Base-by-base conservation (phyloP, 2,888 invertebrate genomes). In the Monoplex corrugatus region DNA sequence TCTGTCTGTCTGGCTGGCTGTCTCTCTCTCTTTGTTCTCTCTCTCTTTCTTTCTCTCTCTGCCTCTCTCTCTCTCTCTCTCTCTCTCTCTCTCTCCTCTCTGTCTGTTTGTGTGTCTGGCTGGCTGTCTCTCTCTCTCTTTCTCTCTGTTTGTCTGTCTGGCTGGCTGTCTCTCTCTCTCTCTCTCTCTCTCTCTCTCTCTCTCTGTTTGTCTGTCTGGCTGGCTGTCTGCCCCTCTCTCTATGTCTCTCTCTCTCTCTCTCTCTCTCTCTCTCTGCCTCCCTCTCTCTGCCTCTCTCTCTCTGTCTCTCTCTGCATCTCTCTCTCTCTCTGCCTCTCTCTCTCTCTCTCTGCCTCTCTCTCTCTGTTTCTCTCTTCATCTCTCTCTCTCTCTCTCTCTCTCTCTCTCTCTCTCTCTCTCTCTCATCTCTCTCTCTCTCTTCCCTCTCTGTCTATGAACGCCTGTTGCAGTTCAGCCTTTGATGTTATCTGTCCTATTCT, bases 1-100 rank as follows among this genome's bases (percentile, higher is more conserved):
- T n/a, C n/a, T n/a, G n/a, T n/a, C 50, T 50, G 23, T 50, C 16
- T 50, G 16, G 16, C 50, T 50, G 23, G 13, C 50, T 50, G 13
- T 50, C 1, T 13, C 23, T 23, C 23, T 19, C 16, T 50, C 3
- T 50, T 13, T 50, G 23, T 50, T 50, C 23, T 23, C 23, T 23
- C 50, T 85, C 85, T 85, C 85, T 85, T 57, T 85, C 85, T 85
- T 57, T 85, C 85, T 85, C 85, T 85, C 85, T 50, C 85, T 85
- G 50, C 32, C 63, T 85, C 57, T 85, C 32, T 57, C 85, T 85
- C 32, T 44, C 85, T 85, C 57, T 85, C 57, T 85, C 85, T 35
- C 32, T 19, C 85, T 32, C 40, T 82, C 40, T 82, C 43, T 10
- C 40, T 2, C 43, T 23, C 43, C 8, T 50, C 16, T 50, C 23